phyloP scores from a whole-genome alignment of 2,797 vertebrate genomes.

The Acestrorhynchus altus region DNA sequence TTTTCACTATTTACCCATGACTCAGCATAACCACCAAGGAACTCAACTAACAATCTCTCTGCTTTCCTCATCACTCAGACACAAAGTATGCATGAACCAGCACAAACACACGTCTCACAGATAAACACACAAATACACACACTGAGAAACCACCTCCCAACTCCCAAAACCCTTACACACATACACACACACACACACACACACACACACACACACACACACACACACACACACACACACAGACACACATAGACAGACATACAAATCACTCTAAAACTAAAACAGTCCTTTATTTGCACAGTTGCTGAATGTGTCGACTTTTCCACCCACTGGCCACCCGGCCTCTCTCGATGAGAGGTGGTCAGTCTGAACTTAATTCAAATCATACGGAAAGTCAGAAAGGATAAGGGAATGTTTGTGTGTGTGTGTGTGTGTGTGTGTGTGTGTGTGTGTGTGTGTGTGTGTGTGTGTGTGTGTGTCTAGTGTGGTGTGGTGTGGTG shows the following conservation, averaged over 20 bases:
- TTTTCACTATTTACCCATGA: constrained; percentile 1
- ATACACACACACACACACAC: constrained; percentile 21
- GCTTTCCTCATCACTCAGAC: constrained; percentile 12
- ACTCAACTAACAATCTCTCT: neutral
- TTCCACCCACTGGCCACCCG: constrained; percentile 46
- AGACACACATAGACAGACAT: constrained; percentile 21
- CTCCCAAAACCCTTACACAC: neutral
- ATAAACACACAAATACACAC: neutral
- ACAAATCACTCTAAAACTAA: constrained; percentile 34
- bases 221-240: neutral
- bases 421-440: constrained; percentile 11
- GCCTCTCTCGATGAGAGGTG: constrained; percentile 43
- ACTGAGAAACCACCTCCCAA: neutral
- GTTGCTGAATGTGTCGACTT: constrained; percentile 46
- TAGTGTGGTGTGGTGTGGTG: constrained; percentile 20
- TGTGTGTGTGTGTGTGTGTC: constrained; percentile 38
- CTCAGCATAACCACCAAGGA: constrained; percentile 3
- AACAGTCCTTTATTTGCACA: constrained; percentile 50
- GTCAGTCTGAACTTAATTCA: constrained; percentile 53
- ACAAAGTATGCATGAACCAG: neutral
- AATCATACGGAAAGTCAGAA: constrained; percentile 44
- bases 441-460: constrained; percentile 35
- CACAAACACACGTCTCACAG: neutral
- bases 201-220: neutral
- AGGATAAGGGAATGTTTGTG: neutral